Base-by-base conservation (phyloP, 2,797 vertebrate species). In the Anniella stebbinsi region DNA sequence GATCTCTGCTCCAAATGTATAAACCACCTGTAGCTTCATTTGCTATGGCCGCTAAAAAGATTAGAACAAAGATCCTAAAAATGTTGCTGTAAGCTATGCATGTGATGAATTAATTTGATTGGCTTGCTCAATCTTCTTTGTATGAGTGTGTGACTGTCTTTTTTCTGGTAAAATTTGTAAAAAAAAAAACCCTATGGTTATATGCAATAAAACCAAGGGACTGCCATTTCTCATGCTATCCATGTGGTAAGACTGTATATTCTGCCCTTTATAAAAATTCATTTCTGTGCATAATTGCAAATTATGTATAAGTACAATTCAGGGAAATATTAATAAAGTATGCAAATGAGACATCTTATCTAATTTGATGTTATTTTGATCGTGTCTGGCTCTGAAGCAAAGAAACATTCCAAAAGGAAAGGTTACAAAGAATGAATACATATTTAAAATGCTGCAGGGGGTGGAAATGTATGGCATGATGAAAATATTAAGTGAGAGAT, bases 351-450 rank as follows among this genome's bases (percentile, higher is more conserved):
- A 48, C 30, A 33, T 72, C 36, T 54, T 84, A 76, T 89, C 41
- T 73, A 72, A 89, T 86, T 89, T 89, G 25, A 75, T 80, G 66
- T 80, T 57, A 80, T 45, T 70, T 70, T 86, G 38, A 80, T 89
- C 80, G 66, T 33, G 18, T 38, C 72, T 76, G 63, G 28, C 25
- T 84, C 38, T 67, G 48, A 15, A 84, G 72, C 21, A 36, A 38
- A 41, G 63, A 23, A 78, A 89, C 76, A 67, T 38, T 23, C n/a
- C 41, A 77, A 66, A 36, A 38, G 2, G 6, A 77, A 77, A 84
- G 73, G 3, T 89, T 57, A 38, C 45, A 23, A 70, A 23, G 75
- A 67, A 85, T 85, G 75, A 54, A 51, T 67, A 36, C 63, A 83
- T 80, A 66, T 13, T 45, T 25, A 12, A 25, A 54, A 30, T 41